These are phyloP conservation scores for Mormyrops attenuatus DNA, from an alignment of 2,797 vertebrate genomes.

Conservation along the genomic window DNA sequence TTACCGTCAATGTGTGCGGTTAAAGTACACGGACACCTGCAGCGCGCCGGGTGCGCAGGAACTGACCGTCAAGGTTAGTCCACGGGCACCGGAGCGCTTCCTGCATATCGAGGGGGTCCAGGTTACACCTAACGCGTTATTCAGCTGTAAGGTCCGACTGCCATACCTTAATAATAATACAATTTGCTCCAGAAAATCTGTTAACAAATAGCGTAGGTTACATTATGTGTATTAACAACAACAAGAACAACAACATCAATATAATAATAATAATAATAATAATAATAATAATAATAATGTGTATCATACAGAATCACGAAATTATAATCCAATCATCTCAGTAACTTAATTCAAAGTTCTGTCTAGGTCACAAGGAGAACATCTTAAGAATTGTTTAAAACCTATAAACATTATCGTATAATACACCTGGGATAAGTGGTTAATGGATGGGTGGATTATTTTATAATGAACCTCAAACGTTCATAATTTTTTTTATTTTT, in stretches of 20 bases:
- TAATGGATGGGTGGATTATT: not conserved
- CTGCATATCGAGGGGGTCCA: not conserved
- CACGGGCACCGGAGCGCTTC: not conserved
- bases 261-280: not conserved
- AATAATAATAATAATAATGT: not conserved
- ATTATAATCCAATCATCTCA: not conserved
- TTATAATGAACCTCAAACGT: not conserved
- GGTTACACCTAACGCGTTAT: not conserved
- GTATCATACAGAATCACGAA: not conserved
- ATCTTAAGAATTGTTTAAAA: not conserved
- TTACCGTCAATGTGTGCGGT: not conserved
- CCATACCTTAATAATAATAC: not conserved
- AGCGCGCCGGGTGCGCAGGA: conserved; percentile 22
- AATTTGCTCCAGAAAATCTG: not conserved
- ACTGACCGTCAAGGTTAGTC: conserved; percentile 14
- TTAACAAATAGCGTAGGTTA: not conserved
- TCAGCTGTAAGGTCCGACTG: not conserved
- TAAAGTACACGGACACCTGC: not conserved
- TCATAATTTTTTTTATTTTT: not conserved
- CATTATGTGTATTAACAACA: not conserved
- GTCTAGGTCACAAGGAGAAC: not conserved
- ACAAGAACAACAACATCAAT: not conserved
- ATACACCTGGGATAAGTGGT: not conserved
- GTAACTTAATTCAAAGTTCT: not conserved
- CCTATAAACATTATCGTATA: not conserved